Percentiles rank a stretch among this genome's conserved stretches.
These are phyloP conservation scores for Proterorhinus semilunaris DNA, from an alignment of 2,113 vertebrate species.

Conservation along the genomic window DNA sequence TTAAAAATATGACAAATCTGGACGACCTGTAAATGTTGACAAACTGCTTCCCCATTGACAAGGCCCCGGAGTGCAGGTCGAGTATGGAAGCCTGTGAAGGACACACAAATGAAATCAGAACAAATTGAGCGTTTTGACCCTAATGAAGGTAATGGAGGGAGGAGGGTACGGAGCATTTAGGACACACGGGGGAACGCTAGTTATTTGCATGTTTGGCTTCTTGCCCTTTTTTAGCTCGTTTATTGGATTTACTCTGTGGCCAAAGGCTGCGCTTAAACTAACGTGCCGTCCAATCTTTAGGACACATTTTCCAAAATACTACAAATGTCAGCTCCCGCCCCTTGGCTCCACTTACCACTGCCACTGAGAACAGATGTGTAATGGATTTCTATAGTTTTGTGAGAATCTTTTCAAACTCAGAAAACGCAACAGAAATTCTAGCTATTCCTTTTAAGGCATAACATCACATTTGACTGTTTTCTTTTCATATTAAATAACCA, in stretches of 20 bases:
- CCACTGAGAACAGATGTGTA: no score
- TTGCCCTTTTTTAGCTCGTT: conserved; percentile 26
- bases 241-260: conserved; percentile 32
- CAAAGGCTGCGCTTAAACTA: background rate
- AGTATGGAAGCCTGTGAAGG: conserved; percentile 88
- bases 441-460: no score
- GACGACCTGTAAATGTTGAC: conserved; percentile 93
- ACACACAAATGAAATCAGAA: conserved; percentile 16
- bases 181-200: background rate
- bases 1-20: no score
- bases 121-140: background rate
- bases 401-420: no score
- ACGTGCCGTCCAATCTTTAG: no score
- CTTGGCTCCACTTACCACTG: no score
- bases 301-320: no score
- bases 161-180: background rate
- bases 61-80: conserved; percentile 93
- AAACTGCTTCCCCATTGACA: conserved; percentile 94
- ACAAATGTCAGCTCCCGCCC: no score
- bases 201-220: background rate
- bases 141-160: background rate
- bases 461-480: no score
- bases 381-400: no score
- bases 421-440: no score
- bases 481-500: no score